phyloP scores from a whole-genome alignment of 2,797 vertebrate genomes.

The Taenioides sp. region DNA sequence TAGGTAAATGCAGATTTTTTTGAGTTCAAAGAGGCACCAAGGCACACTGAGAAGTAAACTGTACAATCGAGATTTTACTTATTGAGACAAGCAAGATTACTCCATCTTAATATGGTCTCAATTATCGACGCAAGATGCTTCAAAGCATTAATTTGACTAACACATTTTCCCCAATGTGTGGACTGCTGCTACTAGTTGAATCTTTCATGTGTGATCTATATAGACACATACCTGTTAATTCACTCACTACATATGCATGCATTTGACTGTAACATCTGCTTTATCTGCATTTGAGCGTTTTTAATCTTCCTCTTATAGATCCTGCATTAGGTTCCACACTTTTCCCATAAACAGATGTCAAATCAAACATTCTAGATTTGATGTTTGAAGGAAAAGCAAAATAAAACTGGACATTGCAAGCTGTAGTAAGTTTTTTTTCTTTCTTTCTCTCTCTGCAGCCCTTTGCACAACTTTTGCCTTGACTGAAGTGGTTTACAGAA shows the following conservation, averaged over 20 bases:
- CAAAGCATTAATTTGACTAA: background rate
- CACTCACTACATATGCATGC: background rate
- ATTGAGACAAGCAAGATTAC: too few relatives aligned
- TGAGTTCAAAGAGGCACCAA: too few relatives aligned
- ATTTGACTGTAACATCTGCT: slow-evolving; percentile 64
- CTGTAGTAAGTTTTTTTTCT: slow-evolving; percentile 49
- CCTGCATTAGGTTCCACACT: slow-evolving; percentile 56
- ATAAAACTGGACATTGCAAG: slow-evolving; percentile 58
- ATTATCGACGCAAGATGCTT: background rate
- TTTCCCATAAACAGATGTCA: slow-evolving; percentile 65
- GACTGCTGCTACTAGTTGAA: background rate
- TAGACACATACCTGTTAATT: slow-evolving; percentile 19
- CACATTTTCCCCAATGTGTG: background rate
- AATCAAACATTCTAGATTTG: slow-evolving; percentile 53
- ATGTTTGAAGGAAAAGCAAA: slow-evolving; percentile 74
- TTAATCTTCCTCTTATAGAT: slow-evolving; percentile 61
- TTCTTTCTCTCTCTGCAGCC: slow-evolving; percentile 68
- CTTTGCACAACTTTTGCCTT: slow-evolving; percentile 72
- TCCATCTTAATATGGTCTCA: too few relatives aligned
- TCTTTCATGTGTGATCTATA: slow-evolving; percentile 36
- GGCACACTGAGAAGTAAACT: too few relatives aligned
- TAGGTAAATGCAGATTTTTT: too few relatives aligned
- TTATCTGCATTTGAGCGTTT: slow-evolving; percentile 54
- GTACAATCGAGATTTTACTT: too few relatives aligned
- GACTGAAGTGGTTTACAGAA: slow-evolving; percentile 75